Conservation (phyloP, 1,140 invertebrate species). For the Drosophila tristis region DNA sequence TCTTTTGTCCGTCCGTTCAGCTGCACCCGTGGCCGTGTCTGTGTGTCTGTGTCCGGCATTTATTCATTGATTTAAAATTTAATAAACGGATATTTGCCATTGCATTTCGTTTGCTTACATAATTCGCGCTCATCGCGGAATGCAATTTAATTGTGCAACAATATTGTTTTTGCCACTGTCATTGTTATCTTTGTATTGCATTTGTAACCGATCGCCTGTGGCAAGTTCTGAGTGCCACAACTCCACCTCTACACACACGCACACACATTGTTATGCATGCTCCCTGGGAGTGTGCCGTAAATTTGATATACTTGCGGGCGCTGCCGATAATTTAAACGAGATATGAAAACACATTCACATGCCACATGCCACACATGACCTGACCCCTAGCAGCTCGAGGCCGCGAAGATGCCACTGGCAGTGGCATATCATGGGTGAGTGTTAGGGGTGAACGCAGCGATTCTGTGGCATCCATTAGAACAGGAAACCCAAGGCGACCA, state of each 20-base stretch:
- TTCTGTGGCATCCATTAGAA: conserved; percentile 52
- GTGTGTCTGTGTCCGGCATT: conserved; percentile 3
- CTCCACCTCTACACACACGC: neutral
- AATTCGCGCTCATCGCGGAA: conserved; percentile 58
- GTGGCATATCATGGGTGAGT: conserved; percentile 2
- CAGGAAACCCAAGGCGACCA: conserved; percentile 37
- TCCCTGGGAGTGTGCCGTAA: conserved; percentile 55
- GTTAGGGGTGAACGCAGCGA: conserved; percentile 38
- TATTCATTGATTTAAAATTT: conserved; percentile 73
- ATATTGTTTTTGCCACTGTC: conserved; percentile 60
- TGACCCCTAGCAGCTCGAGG: conserved; percentile 49
- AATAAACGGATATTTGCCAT: conserved; percentile 62
- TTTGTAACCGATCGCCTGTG: conserved; percentile 31
- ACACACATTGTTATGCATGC: conserved; percentile 51
- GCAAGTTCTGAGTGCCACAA: neutral
- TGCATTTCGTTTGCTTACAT: conserved; percentile 47
- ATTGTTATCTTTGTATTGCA: conserved; percentile 64
- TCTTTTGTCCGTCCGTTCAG: neutral
- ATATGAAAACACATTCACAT: conserved; percentile 39
- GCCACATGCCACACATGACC: conserved; percentile 43
- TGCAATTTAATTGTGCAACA: conserved; percentile 74
- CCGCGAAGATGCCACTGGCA: neutral
- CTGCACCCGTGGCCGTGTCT: neutral
- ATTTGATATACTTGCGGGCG: conserved; percentile 74
- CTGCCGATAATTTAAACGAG: conserved; percentile 71